These are phyloP conservation scores for Synanthedon formicaeformis DNA, from an alignment of 2,888 invertebrate genomes.

Conservation along the genomic window DNA sequence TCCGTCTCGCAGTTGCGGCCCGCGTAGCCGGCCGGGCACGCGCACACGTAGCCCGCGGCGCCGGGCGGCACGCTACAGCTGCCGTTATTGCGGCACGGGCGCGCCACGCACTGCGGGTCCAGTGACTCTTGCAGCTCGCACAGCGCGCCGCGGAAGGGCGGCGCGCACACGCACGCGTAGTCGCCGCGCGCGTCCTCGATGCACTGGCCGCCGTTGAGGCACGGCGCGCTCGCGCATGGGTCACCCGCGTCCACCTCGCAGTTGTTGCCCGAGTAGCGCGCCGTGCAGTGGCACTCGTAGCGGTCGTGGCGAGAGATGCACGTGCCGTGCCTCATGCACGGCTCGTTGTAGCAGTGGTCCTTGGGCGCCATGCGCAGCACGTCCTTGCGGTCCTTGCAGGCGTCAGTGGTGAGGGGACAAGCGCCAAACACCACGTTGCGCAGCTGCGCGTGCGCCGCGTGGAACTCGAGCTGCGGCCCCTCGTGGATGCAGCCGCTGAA, in stretches of 20 bases:
- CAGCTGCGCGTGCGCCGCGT: slow-evolving; percentile 71
- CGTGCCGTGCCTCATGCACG: slow-evolving; percentile 85
- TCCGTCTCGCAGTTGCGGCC: slow-evolving; percentile 79
- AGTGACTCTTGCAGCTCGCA: slow-evolving; percentile 81
- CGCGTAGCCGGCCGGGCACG: slow-evolving; percentile 74
- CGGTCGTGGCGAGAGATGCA: slow-evolving; percentile 81
- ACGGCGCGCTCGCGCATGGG: slow-evolving; percentile 77
- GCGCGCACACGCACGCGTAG: slow-evolving; percentile 77
- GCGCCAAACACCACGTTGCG: slow-evolving; percentile 79
- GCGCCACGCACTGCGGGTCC: slow-evolving; percentile 78
- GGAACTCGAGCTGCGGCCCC: slow-evolving; percentile 88
- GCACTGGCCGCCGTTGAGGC: slow-evolving; percentile 80
- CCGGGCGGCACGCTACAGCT: slow-evolving; percentile 76
- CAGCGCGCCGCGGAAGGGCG: slow-evolving; percentile 74
- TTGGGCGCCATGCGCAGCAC: slow-evolving; percentile 67
- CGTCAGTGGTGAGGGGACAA: slow-evolving; percentile 80
- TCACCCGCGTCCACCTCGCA: slow-evolving; percentile 86
- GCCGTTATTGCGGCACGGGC: slow-evolving; percentile 85
- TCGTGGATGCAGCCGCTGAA: slow-evolving; percentile 88
- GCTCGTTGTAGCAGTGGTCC: slow-evolving; percentile 82
- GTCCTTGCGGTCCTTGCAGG: slow-evolving; percentile 73
- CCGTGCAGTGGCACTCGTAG: slow-evolving; percentile 87
- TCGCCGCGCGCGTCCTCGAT: slow-evolving; percentile 74
- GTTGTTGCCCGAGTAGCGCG: slow-evolving; percentile 87
- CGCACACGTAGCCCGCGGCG: slow-evolving; percentile 67